Conservation (phyloP, 92 coral and sea anemone genomes). For the Blastomussa wellsi region DNA sequence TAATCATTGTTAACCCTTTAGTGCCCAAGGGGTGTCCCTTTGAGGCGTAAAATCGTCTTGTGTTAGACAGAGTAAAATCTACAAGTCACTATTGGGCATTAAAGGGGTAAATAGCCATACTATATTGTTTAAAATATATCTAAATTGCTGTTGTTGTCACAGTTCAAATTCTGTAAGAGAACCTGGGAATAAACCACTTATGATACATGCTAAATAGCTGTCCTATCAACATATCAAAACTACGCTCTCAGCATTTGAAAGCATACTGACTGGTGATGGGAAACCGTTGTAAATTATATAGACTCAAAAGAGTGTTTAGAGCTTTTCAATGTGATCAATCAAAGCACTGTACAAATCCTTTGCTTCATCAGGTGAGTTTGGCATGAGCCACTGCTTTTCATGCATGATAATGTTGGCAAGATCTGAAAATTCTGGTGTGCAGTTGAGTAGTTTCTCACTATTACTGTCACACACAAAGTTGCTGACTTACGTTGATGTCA, state of each 20-base stretch:
- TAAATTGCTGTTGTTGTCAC: background rate
- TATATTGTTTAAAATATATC: background rate
- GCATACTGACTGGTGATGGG: slow-evolving; percentile 23
- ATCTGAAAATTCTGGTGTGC: slow-evolving; percentile 59
- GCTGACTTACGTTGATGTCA: slow-evolving; percentile 52
- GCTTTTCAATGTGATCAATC: slow-evolving; percentile 55
- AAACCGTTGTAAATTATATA: background rate
- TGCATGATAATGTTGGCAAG: slow-evolving; percentile 61
- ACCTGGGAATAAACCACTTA: slow-evolving; percentile 18
- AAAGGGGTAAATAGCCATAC: background rate
- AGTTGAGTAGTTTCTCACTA: slow-evolving; percentile 37
- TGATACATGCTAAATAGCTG: slow-evolving; percentile 24
- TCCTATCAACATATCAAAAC: slow-evolving; percentile 22
- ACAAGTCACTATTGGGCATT: no score
- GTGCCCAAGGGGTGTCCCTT: no score
- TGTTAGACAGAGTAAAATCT: no score
- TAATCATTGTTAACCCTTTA: background rate
- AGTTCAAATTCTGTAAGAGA: slow-evolving; percentile 6
- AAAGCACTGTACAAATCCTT: slow-evolving; percentile 49
- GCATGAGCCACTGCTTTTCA: no score
- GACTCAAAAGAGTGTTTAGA: slow-evolving; percentile 33
- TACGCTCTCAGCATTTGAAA: slow-evolving; percentile 21
- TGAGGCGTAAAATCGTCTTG: no score
- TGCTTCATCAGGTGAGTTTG: no score
- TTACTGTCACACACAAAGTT: slow-evolving; percentile 47